phyloP scores from a whole-genome alignment of 2,797 vertebrate genomes.

The Avahi laniger region DNA sequence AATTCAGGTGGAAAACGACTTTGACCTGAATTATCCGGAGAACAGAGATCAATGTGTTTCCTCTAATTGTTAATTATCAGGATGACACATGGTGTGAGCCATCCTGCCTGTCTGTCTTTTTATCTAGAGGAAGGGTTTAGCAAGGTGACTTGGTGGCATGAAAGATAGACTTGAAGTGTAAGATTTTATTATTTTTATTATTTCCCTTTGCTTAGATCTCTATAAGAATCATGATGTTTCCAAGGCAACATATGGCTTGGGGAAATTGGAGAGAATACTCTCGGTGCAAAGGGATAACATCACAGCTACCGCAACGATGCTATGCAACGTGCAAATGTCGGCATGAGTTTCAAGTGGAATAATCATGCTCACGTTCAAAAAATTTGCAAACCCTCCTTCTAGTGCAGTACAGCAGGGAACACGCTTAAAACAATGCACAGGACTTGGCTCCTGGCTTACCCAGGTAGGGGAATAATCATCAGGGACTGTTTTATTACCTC shows the following conservation, averaged over 20 bases:
- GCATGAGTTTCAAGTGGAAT: slow-evolving; percentile 45
- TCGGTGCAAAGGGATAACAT: slow-evolving; percentile 59
- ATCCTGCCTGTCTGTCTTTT: slow-evolving; percentile 45
- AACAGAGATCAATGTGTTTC: slow-evolving; percentile 60
- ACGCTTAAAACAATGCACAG: not conserved
- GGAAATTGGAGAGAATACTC: slow-evolving; percentile 80
- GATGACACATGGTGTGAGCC: not conserved
- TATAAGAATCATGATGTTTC: slow-evolving; percentile 81
- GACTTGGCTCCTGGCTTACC: not conserved
- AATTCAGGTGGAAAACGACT: slow-evolving; percentile 59
- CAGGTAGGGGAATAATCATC: not conserved
- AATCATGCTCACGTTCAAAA: slow-evolving; percentile 38
- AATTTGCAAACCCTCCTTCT: slow-evolving; percentile 25
- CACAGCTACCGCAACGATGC: slow-evolving; percentile 49
- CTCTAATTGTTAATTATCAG: slow-evolving; percentile 68
- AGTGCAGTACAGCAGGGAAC: slow-evolving; percentile 62
- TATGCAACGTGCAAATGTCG: not conserved
- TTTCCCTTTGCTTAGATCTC: slow-evolving; percentile 77
- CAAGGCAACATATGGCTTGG: slow-evolving; percentile 87
- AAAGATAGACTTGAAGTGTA: slow-evolving; percentile 65
- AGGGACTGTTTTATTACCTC: not conserved
- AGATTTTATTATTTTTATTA: slow-evolving; percentile 78
- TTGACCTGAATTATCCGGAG: slow-evolving; percentile 56
- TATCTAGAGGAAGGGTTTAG: slow-evolving; percentile 63
- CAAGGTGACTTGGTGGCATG: slow-evolving; percentile 51